Base-by-base conservation (phyloP, 1,140 invertebrate species). In the Drosophila bocqueti region DNA sequence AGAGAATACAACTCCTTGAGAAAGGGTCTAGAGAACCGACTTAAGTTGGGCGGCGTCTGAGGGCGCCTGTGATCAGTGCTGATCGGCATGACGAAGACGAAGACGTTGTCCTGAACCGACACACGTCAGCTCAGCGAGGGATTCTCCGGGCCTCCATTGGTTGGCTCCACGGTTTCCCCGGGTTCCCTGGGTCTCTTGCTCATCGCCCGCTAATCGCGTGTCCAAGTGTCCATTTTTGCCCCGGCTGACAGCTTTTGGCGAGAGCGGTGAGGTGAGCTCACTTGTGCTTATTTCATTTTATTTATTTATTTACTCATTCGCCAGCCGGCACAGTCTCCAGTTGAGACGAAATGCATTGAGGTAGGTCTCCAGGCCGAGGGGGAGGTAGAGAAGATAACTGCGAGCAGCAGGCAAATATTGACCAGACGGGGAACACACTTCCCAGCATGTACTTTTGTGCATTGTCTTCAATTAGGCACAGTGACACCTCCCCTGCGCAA, bases 61-160 rank as follows among this genome's bases (percentile, higher is more conserved):
- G 71, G 80, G 69, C 73, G 76, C 76, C 81, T 71, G n/a, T 71
- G 62, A 82, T 78, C 79, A 82, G 81, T 76, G 71, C 74, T 82
- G 74, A 81, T 79, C 68, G 64, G 68, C 76, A 76, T 79, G 71
- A 76, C 71, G 81, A 79, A 76, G 71, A 76, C 71, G 81, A 79
- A 76, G 81, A 76, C 59, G 72, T 76, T 83, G 76, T 76, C 66
- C 75, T 64, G 64, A 76, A 63, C 81, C 66, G 76, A 76, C 76
- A 76, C 57, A 81, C 79, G 77, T 73, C 79, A 77, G 73, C 36
- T 65, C 46, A n/a, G 43, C 38, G 34, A 55, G 59, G 43, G 59
- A 64, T 81, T 82, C 79, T 67, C 57, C 29, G 4, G 49, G 2
- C 10, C 29, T 31, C 16, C 26, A 52, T 31, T 63, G 59, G 47